phyloP scores from a whole-genome alignment of 2,888 invertebrate genomes.

The Stenoptilia bipunctidactyla region DNA sequence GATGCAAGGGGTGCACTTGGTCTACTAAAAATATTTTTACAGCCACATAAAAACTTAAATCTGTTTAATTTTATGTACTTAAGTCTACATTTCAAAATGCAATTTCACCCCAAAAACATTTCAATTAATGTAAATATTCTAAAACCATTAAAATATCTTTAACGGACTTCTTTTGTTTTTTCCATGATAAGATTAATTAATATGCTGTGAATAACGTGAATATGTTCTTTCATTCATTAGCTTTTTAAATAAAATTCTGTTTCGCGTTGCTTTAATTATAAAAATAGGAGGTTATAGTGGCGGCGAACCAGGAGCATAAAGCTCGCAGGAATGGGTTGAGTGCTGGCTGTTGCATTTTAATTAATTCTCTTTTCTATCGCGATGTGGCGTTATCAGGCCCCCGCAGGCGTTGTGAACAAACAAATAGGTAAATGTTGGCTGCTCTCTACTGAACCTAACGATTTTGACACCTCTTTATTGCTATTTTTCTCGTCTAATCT shows the following conservation, averaged over 20 bases:
- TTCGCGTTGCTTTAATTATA: slow-evolving; percentile 28
- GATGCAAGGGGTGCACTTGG: background rate
- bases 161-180: too few relatives aligned
- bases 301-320: slow-evolving; percentile 35
- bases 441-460: slow-evolving; percentile 28
- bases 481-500: slow-evolving; percentile 27
- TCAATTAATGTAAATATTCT: too few relatives aligned
- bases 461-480: slow-evolving; percentile 48
- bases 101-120: too few relatives aligned
- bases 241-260: slow-evolving; percentile 19
- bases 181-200: too few relatives aligned
- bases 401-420: slow-evolving; percentile 59
- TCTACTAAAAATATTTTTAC: background rate
- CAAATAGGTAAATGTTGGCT: slow-evolving; percentile 46
- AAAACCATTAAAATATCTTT: too few relatives aligned
- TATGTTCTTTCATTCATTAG: slow-evolving; percentile 13
- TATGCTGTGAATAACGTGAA: too few relatives aligned
- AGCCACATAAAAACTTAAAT: background rate
- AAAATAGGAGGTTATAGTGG: slow-evolving; percentile 30
- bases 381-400: slow-evolving; percentile 56
- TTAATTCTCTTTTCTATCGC: slow-evolving; percentile 69
- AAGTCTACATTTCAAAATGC: too few relatives aligned
- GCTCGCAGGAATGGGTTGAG: slow-evolving; percentile 54
- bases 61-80: too few relatives aligned
- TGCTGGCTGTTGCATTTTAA: slow-evolving; percentile 62